Conservation (phyloP, 53 echinoderm and acorn worm species). For the Stichopus horrens region DNA sequence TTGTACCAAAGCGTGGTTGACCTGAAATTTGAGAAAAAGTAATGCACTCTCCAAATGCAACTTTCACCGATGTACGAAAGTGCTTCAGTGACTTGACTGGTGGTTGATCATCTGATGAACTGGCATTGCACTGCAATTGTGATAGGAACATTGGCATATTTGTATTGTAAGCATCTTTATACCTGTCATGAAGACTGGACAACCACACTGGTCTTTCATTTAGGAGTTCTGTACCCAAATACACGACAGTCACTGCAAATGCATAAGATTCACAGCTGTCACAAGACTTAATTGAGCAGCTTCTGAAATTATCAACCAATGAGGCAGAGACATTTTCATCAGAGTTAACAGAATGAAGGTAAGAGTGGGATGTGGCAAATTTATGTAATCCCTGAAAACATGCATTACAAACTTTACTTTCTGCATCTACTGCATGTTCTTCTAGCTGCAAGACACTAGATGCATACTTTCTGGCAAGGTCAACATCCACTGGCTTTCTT, state of each 20-base stretch:
- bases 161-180: neutral
- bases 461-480: neutral
- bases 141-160: neutral
- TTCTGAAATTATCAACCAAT: neutral
- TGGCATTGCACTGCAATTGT: neutral
- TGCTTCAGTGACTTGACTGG: neutral
- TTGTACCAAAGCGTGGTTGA: neutral
- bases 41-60: neutral
- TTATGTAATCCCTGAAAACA: neutral
- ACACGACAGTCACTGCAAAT: neutral
- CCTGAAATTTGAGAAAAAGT: neutral
- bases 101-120: neutral
- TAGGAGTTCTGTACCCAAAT: neutral
- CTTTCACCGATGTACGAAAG: constrained; percentile 1
- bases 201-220: neutral
- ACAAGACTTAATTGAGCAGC: neutral
- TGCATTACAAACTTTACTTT: neutral
- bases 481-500: neutral
- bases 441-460: neutral
- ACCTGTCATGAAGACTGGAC: neutral
- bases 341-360: neutral
- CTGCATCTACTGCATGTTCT: neutral
- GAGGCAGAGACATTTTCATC: neutral
- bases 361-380: neutral
- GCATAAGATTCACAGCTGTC: neutral